Base-by-base conservation (phyloP, 2,888 invertebrate genomes). In the Drepana falcataria region DNA sequence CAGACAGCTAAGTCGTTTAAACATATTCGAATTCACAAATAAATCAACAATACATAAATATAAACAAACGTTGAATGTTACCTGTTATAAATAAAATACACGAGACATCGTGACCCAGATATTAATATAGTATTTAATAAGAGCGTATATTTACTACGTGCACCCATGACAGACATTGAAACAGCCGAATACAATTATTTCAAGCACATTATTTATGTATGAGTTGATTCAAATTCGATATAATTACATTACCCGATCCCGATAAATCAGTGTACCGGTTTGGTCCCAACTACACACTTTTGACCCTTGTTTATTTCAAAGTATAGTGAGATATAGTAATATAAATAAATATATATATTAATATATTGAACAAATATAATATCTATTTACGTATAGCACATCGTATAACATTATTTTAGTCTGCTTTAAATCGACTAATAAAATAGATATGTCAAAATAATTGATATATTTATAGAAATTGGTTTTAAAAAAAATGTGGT, bases 391-490 rank as follows among this genome's bases (percentile, higher is more conserved):
- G 83, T 85, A 85, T 83, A 44, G 9, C 9, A 80, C 71, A 76
- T 76, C 78, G 81, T 83, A 84, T 81, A 69, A 75, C 64, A 87
- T 87, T 76, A 78, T 72, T 87, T 87, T 86, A 74, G 9, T 62
- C 59, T 70, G 70, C 65, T 73, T 66, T 71, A 71, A 76, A 79
- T 84, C 70, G 80, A 77, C 66, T 75, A 65, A 79, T 69, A 73
- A 76, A 77, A 73, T 71, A 69, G 85, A 88, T 87, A 87, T 85
- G 87, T 79, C 73, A 83, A 86, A 86, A 76, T 87, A 87, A 87
- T 84, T 85, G 82, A 86, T 83, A 67, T 66, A 63, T 61, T 66
- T 66, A 64, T 65, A 64, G 33, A 49, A 49, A 33, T 33, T 49
- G 6, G 35, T 59, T 67, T 55, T 52, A 54, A 51, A 55, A 60